Base-by-base conservation (phyloP, 23 tunicate species). In the Aplidium turbinatum region DNA sequence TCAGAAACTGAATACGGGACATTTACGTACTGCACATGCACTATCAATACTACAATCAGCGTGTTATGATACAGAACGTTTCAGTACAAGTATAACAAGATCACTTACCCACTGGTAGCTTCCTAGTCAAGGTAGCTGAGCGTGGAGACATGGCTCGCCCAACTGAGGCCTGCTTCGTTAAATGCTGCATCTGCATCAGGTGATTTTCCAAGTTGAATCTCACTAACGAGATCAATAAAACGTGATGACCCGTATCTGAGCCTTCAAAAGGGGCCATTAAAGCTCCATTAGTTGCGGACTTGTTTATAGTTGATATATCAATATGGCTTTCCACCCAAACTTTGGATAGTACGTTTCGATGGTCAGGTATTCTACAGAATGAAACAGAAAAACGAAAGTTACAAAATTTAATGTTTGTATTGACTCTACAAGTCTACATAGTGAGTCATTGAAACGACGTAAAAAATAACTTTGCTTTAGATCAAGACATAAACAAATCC, bases 41-140 rank as follows among this genome's bases (percentile, higher is more conserved):
- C n/a, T n/a, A n/a, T n/a, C n/a, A n/a, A n/a, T n/a, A n/a, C n/a
- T n/a, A n/a, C n/a, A n/a, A n/a, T n/a, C n/a, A n/a, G n/a, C n/a
- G n/a, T n/a, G n/a, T n/a, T n/a, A n/a, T n/a, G n/a, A n/a, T n/a
- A n/a, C n/a, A n/a, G n/a, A n/a, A n/a, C n/a, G n/a, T n/a, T n/a
- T n/a, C n/a, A n/a, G n/a, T n/a, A n/a, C n/a, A n/a, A n/a, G n/a
- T n/a, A n/a, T n/a, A n/a, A n/a, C n/a, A n/a, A n/a, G n/a, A 35
- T 29, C 35, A 50, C 26, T 62, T 47, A 83, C 90, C 90, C 1
- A 84, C 67, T 1, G 82, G 82, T 28, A 63, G 56, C 47, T 84
- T 84, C 55, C 82, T 76, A n/a, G 45, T 39, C 0, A 58, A 23
- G 7, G 31, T 6, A 31, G 58, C 31, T 18, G 3, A 35, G 38